Percentiles rank a stretch among this genome's conserved stretches.
Evolutionary conservation across 2,797 vertebrate species (phyloP).

Genomic region (Arremon brunneinucha): DNA sequence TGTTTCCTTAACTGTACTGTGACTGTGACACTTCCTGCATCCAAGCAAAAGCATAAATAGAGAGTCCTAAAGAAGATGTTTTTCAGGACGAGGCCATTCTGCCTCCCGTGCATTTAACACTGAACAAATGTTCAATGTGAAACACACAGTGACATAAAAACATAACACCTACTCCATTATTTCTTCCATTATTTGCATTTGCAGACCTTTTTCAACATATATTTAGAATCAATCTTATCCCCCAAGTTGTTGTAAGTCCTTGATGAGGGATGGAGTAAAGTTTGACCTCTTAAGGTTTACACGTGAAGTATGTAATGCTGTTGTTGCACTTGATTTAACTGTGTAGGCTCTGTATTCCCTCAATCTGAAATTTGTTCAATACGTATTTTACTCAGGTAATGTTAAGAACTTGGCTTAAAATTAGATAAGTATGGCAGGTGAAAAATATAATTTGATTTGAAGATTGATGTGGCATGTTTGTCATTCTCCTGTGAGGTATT

Average conservation of each 20-base stretch:
- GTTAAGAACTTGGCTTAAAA: background rate
- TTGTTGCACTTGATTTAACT: background rate
- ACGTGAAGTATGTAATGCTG: background rate
- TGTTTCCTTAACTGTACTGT: accelerated
- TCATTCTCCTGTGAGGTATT: background rate
- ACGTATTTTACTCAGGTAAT: background rate
- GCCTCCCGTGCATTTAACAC: background rate
- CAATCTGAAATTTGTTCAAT: background rate
- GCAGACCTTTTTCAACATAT: background rate
- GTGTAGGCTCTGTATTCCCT: background rate
- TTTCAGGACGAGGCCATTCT: background rate
- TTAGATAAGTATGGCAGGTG: background rate
- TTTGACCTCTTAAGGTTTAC: background rate
- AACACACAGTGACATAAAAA: background rate
- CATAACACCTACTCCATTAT: background rate
- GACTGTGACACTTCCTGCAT: background rate
- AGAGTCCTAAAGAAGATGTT: background rate
- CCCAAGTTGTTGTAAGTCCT: accelerated
- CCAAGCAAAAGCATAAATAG: background rate
- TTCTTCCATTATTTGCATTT: background rate
- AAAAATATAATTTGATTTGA: background rate
- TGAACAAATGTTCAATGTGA: background rate
- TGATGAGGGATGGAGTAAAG: background rate
- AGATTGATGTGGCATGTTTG: background rate
- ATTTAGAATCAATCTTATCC: background rate